phyloP scores from a whole-genome alignment of 2,888 invertebrate genomes.

The Rugalucina vietnamica region DNA sequence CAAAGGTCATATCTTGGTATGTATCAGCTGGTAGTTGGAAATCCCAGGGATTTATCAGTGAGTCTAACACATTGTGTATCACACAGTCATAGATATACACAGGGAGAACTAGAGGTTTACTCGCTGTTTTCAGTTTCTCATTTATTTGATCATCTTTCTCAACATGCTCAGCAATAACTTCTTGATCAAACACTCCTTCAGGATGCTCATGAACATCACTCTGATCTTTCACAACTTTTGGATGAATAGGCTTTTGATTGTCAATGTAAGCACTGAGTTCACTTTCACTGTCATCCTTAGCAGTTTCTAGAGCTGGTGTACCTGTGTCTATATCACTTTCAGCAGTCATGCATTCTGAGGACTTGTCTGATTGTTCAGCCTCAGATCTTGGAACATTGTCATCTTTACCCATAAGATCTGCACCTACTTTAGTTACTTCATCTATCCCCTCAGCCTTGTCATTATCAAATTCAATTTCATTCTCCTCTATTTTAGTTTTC shows the following conservation, averaged over 20 bases:
- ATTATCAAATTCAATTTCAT: background rate
- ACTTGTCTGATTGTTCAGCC: background rate
- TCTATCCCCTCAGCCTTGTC: background rate
- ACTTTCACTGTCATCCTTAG: background rate
- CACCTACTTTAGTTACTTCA: background rate
- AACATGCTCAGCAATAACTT: background rate
- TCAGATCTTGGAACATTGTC: background rate
- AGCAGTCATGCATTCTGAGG: background rate
- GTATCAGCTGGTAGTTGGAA: conserved; percentile 75
- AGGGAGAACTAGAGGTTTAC: conserved; percentile 84
- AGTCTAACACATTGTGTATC: conserved; percentile 85
- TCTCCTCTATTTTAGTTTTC: background rate
- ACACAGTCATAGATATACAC: conserved; percentile 90
- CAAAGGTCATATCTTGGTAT: conserved; percentile 81
- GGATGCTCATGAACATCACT: too few species aligned
- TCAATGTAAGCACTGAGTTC: background rate
- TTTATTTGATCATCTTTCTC: conserved; percentile 16
- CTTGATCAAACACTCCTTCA: background rate
- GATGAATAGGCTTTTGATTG: background rate
- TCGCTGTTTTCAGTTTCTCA: conserved; percentile 22
- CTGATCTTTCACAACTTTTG: background rate
- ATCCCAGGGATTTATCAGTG: conserved; percentile 79
- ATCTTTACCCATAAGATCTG: background rate
- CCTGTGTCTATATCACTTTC: background rate
- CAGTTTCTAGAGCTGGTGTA: background rate